phyloP scores from a whole-genome alignment of 2,113 vertebrate species.

The Anoplopoma fimbria region DNA sequence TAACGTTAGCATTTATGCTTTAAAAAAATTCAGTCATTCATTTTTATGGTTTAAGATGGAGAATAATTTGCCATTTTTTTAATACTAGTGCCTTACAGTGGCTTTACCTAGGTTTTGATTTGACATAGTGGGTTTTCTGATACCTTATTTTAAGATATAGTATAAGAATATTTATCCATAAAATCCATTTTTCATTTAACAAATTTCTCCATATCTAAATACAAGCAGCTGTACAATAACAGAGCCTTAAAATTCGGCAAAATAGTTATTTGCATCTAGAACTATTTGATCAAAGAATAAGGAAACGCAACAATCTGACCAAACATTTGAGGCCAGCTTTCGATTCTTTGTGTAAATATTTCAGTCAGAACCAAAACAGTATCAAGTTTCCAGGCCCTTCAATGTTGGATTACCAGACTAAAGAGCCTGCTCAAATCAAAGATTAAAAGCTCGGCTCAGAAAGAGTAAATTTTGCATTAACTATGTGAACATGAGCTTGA shows the following conservation, averaged over 20 bases:
- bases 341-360: background rate
- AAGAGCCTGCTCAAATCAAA: slow-evolving; percentile 40
- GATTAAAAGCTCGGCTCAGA: slow-evolving; percentile 46
- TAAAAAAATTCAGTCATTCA: background rate
- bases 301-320: background rate
- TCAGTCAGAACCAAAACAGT: background rate
- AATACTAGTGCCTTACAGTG: background rate
- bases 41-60: background rate
- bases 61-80: background rate
- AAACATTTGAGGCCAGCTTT: background rate
- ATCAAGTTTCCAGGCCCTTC: background rate
- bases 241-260: background rate
- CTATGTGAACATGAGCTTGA: slow-evolving; percentile 36
- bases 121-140: background rate
- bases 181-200: background rate
- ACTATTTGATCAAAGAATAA: background rate
- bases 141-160: background rate
- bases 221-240: background rate
- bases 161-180: background rate
- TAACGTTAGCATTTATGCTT: background rate
- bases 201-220: background rate
- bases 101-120: background rate
- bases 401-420: background rate
- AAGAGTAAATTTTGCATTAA: slow-evolving; percentile 51
- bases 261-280: background rate